These are phyloP conservation scores for Aphaenogaster rudis DNA, from an alignment of 1,140 invertebrate genomes.

Conservation along the genomic window DNA sequence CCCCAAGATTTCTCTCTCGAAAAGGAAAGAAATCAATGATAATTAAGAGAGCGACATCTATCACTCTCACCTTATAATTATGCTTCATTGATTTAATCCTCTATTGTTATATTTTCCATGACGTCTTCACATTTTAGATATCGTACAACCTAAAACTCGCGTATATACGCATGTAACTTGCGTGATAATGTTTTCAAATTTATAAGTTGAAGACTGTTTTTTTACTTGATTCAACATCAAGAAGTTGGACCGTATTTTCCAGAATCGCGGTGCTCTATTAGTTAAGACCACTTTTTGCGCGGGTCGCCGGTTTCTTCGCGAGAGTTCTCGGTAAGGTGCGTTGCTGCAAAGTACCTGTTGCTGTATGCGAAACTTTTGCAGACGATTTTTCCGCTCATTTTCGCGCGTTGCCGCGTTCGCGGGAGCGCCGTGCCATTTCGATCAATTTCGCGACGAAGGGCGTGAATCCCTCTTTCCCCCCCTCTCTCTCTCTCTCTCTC, in stretches of 20 bases:
- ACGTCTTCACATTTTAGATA: background rate
- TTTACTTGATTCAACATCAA: background rate
- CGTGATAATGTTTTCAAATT: background rate
- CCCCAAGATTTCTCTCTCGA: background rate
- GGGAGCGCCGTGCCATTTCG: slow-evolving; percentile 52
- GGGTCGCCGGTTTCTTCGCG: slow-evolving; percentile 40
- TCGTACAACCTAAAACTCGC: background rate
- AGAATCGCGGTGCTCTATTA: slow-evolving; percentile 3
- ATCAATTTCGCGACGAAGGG: slow-evolving; percentile 39
- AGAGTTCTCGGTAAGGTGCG: slow-evolving; percentile 46
- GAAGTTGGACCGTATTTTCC: background rate
- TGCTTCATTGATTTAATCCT: slow-evolving; percentile 8
- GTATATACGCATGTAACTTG: background rate
- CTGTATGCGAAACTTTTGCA: slow-evolving; percentile 60
- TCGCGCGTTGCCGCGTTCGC: slow-evolving; percentile 30
- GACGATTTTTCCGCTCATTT: slow-evolving; percentile 60
- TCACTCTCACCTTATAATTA: background rate
- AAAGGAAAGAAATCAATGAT: background rate
- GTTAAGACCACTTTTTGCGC: background rate
- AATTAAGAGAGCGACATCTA: background rate
- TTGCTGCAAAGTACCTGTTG: slow-evolving; percentile 56
- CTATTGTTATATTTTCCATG: background rate
- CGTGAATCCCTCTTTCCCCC: slow-evolving; percentile 14
- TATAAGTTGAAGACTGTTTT: background rate
- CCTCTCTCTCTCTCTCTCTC: background rate